Conservation (phyloP, 2,888 invertebrate species). For the Eupithecia subfuscata region DNA sequence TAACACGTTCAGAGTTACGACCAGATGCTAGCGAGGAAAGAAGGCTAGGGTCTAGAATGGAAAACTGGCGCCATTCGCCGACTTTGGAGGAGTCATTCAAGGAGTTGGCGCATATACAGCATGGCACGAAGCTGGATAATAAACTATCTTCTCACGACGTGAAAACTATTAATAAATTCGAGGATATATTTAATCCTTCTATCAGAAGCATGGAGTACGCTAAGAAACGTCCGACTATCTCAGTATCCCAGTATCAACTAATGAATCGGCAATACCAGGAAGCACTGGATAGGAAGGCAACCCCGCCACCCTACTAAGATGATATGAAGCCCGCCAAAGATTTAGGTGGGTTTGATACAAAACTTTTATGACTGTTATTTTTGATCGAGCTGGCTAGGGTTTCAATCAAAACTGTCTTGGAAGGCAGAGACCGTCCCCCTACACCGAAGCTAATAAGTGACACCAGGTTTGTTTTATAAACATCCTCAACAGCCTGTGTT, state of each 20-base stretch:
- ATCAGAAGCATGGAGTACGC: neutral
- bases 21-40: neutral
- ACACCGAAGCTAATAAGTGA: too few species aligned
- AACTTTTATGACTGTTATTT: too few species aligned
- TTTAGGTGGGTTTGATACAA: neutral
- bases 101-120: neutral
- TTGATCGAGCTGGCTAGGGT: too few species aligned
- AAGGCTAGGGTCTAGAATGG: neutral
- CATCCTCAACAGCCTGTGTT: too few species aligned
- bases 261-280: constrained; percentile 5
- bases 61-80: neutral
- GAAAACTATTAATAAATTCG: neutral
- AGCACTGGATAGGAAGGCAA: neutral
- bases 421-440: too few species aligned
- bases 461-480: too few species aligned
- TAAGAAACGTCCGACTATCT: neutral
- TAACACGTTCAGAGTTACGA: neutral
- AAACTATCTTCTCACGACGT: neutral
- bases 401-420: too few species aligned
- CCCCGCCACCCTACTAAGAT: neutral
- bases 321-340: neutral
- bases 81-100: neutral
- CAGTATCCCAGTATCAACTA: neutral
- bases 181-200: neutral
- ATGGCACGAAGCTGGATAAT: neutral